These are phyloP conservation scores for Seriola quinqueradiata DNA, from an alignment of 2,113 vertebrate genomes.

Conservation along the genomic window DNA sequence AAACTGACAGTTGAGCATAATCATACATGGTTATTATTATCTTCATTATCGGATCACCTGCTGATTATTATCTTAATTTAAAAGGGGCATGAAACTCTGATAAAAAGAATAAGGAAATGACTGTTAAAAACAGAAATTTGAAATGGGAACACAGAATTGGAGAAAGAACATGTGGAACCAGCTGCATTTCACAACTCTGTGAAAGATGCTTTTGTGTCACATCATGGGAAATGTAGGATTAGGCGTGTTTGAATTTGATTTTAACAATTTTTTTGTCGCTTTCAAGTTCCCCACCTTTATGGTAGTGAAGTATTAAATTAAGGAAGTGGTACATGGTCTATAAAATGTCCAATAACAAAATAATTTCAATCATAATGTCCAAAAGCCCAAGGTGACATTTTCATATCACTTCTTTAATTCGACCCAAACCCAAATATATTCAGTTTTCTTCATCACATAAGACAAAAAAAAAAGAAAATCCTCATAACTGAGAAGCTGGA, in stretches of 20 bases:
- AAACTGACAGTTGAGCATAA: background rate
- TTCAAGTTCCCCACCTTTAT: background rate
- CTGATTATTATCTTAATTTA: background rate
- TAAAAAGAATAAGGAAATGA: background rate
- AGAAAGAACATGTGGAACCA: too few relatives aligned
- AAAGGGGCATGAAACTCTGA: background rate
- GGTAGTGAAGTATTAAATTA: background rate
- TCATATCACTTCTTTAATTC: too few relatives aligned
- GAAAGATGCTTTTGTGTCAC: too few relatives aligned
- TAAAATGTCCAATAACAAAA: background rate
- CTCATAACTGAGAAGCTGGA: too few relatives aligned
- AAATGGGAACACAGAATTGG: too few relatives aligned
- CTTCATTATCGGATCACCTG: background rate
- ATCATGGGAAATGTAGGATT: background rate
- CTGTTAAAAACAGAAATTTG: too few relatives aligned
- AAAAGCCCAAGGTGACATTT: background rate
- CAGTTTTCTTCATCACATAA: background rate
- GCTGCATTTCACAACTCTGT: too few relatives aligned
- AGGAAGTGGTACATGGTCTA: background rate
- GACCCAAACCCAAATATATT: background rate
- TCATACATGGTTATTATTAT: background rate
- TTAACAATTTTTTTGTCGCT: too few relatives aligned
- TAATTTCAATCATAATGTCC: background rate
- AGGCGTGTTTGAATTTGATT: too few relatives aligned
- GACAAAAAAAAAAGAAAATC: background rate